Percentiles rank a stretch among this genome's conserved stretches.
Evolutionary conservation across 2,888 invertebrate species (phyloP).

Genomic region (Morpho deidamia): DNA sequence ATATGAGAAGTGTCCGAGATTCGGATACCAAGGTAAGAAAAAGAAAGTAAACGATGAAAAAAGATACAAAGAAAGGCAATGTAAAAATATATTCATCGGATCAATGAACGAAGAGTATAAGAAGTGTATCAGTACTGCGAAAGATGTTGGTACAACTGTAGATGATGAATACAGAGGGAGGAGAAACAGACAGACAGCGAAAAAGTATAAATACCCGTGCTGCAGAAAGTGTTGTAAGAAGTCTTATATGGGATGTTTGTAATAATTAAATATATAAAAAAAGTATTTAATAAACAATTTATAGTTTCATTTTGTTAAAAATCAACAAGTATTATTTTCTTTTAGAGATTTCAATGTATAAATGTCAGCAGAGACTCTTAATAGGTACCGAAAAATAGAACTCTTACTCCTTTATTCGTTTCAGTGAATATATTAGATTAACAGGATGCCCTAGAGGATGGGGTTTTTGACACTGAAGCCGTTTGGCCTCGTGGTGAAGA

Average conservation of each 20-base stretch:
- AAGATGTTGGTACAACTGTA: neutral
- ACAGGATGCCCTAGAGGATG: too few species aligned
- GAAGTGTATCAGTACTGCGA: conserved; percentile 5
- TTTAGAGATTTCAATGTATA: too few species aligned
- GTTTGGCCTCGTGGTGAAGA: too few species aligned
- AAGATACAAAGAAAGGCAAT: neutral
- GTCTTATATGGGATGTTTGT: conserved; percentile 51
- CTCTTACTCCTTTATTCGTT: too few species aligned
- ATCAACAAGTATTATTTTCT: too few species aligned
- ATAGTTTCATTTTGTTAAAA: too few species aligned
- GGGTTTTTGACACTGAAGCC: too few species aligned
- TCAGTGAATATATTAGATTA: too few species aligned
- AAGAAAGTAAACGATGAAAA: conserved; percentile 6
- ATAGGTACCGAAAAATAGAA: too few species aligned
- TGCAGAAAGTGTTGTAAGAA: conserved; percentile 56
- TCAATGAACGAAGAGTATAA: conserved; percentile 4
- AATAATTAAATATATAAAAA: conserved; percentile 1
- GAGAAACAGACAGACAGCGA: conserved; percentile 2
- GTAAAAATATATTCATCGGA: conserved; percentile 9
- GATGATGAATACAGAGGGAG: neutral
- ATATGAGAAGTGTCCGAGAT: conserved; percentile 27
- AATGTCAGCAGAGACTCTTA: too few species aligned
- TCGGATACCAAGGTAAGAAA: conserved; percentile 20
- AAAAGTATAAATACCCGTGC: conserved; percentile 36
- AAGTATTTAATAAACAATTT: too few species aligned